Conservation (phyloP, 2,797 vertebrate genomes). For the Sphenodon punctatus region DNA sequence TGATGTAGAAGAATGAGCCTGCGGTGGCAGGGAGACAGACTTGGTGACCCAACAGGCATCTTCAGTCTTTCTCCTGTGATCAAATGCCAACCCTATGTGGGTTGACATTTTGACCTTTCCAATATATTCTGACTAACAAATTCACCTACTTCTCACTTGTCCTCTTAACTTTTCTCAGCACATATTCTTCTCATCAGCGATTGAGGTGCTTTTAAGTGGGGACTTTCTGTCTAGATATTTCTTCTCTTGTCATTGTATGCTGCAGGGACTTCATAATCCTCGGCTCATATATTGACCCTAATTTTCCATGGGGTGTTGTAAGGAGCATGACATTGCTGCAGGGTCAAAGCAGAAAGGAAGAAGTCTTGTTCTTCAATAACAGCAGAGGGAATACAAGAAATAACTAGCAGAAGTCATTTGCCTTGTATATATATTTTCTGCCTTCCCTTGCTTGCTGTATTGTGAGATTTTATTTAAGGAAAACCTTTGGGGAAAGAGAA, state of each 20-base stretch:
- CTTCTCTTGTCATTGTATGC: not conserved
- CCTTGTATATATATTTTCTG: not conserved
- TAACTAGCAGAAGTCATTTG: rapidly evolving
- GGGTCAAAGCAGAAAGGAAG: not conserved
- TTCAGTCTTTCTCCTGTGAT: not conserved
- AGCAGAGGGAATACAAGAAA: not conserved
- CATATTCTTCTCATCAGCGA: rapidly evolving
- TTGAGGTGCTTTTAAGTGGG: not conserved
- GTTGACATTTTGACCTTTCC: rapidly evolving
- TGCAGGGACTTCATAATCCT: rapidly evolving
- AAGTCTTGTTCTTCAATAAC: not conserved
- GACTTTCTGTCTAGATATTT: not conserved
- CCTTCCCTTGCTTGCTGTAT: not conserved
- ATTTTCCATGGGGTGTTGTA: not conserved
- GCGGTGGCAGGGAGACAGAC: rapidly evolving
- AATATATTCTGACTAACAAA: not conserved
- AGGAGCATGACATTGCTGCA: not conserved
- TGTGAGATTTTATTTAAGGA: not conserved
- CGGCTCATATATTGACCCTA: rapidly evolving
- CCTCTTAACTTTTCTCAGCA: rapidly evolving
- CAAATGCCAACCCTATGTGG: no score
- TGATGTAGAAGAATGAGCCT: not conserved
- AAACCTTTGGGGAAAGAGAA: not conserved
- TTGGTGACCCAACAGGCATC: rapidly evolving
- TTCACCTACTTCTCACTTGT: not conserved